Conservation (phyloP, 2,113 vertebrate species). For the Pygoscelis adeliae region DNA sequence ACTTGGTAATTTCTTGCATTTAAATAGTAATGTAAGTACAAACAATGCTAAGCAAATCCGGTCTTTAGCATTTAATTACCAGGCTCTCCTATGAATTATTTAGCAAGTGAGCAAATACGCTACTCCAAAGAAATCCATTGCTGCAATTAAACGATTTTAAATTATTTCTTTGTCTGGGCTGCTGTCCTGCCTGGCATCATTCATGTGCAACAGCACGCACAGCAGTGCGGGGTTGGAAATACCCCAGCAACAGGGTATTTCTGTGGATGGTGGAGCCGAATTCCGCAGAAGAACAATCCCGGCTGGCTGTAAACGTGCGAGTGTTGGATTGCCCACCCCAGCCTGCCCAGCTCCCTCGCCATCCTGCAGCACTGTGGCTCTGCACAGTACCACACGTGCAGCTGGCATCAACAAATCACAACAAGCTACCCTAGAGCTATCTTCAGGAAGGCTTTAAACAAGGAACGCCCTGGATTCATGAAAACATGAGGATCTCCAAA, state of each 20-base stretch:
- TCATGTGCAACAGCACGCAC: accelerated
- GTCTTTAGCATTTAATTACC: conserved; percentile 52
- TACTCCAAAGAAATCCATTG: not conserved
- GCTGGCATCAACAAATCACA: not conserved
- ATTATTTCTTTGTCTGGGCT: not conserved
- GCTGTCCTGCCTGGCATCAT: not conserved
- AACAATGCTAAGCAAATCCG: conserved; percentile 30
- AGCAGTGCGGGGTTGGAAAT: no score
- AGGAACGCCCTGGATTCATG: not conserved
- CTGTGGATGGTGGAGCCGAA: not conserved
- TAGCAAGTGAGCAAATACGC: not conserved
- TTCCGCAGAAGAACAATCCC: not conserved
- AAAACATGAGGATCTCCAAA: not conserved
- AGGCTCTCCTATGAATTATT: conserved; percentile 30
- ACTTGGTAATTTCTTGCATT: conserved; percentile 25
- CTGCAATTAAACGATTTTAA: not conserved
- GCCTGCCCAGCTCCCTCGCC: not conserved
- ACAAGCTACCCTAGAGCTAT: not conserved
- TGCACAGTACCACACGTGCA: not conserved
- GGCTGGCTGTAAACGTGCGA: accelerated
- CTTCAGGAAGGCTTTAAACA: not conserved
- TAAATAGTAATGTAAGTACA: not conserved
- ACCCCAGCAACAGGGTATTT: not conserved
- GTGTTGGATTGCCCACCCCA: accelerated
- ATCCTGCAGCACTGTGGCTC: not conserved